Percentiles rank a stretch among this genome's conserved stretches.
These are phyloP conservation scores for Polypterus senegalus DNA, from an alignment of 2,113 vertebrate genomes.

Conservation along the genomic window DNA sequence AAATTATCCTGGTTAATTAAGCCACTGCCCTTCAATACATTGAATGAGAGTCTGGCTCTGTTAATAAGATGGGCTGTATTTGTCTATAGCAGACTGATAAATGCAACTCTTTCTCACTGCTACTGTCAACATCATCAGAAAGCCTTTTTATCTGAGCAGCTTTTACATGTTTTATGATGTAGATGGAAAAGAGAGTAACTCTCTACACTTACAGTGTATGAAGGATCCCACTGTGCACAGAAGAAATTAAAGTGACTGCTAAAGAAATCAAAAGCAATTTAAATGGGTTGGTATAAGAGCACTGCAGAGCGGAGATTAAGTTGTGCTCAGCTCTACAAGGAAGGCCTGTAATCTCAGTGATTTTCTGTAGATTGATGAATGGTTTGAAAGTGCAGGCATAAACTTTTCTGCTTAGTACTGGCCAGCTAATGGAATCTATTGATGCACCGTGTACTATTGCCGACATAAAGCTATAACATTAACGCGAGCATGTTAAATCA, in stretches of 20 bases:
- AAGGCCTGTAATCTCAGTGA: conserved; percentile 10
- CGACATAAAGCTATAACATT: conserved; percentile 12
- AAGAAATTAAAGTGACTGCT: neutral
- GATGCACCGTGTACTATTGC: conserved; percentile 11
- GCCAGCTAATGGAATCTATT: conserved; percentile 18
- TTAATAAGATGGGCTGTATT: neutral
- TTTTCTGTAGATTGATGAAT: conserved; percentile 12
- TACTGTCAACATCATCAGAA: neutral
- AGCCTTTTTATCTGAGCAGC: neutral
- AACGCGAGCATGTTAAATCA: neutral
- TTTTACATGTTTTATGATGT: neutral
- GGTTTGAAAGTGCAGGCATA: conserved; percentile 15
- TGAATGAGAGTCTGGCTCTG: too few species aligned
- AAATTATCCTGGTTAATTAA: too few species aligned
- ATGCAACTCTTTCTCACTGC: neutral
- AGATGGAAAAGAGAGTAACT: neutral
- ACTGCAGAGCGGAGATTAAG: conserved; percentile 5
- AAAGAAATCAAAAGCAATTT: conserved; percentile 4
- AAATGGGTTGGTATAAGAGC: neutral
- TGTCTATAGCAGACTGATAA: neutral
- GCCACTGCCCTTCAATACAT: too few species aligned
- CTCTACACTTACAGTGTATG: neutral
- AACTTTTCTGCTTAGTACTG: conserved; percentile 12
- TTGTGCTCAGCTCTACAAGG: neutral
- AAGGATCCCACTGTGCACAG: neutral